Base-by-base conservation (phyloP, 1,140 invertebrate species). In the Caenorhabditis latens region DNA sequence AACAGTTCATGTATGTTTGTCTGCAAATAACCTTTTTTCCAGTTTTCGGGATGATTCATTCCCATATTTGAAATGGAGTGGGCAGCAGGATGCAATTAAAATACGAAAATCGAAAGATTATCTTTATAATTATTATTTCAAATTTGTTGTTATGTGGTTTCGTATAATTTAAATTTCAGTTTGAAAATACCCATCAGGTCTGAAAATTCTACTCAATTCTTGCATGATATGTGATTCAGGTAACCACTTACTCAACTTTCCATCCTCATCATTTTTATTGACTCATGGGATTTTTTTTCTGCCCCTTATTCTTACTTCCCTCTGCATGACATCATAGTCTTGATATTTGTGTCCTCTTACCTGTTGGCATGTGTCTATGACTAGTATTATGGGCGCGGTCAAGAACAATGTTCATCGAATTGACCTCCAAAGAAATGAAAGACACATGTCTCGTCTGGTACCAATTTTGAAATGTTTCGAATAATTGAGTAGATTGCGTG, bases 1-100 rank as follows among this genome's bases (percentile, higher is more conserved):
- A 79, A 79, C 71, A 79, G 71, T 79, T 79, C 46, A 48, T 79
- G 71, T 79, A 79, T 79, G 71, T 79, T n/a, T 53, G 11, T 79
- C 46, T 79, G 46, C 71, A 79, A 79, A 79, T 79, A 79, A 50
- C 40, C 53, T 50, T 79, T 79, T 79, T 79, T 48, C 71, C n/a
- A 79, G 46, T 79, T 79, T 79, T 50, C 46, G 19, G 19, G 46
- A 79, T 79, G 71, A 79, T 24, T 79, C 71, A 79, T 24, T 43
- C 53, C n/a, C 9, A 14, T 53, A 79, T 19, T 50, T 50, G 19
- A n/a, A 71, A 65, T 40, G 24, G n/a, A 58, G 57, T 58, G 57
- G 57, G 57, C 57, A 58, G 55, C 50, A 53, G 16, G 16, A 16
- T 53, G 50, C 32, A 32, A 32, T 32, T 2, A 32, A 32, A 32